phyloP scores from a whole-genome alignment of 2,888 invertebrate species.

The Drosophila formosana region DNA sequence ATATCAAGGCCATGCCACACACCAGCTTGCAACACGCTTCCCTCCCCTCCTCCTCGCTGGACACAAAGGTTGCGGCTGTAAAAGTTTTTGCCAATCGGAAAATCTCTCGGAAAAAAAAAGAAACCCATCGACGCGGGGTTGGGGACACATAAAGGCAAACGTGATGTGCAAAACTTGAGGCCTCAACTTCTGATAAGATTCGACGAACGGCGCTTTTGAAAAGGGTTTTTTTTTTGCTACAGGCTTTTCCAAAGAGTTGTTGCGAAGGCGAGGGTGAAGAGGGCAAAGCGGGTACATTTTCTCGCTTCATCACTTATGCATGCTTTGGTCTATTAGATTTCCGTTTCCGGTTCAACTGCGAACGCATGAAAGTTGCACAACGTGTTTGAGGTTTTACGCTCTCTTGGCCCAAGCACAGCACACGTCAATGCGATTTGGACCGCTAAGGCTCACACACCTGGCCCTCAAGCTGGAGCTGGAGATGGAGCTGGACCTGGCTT shows the following conservation, averaged over 20 bases:
- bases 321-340: slow-evolving; percentile 81
- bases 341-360: slow-evolving; percentile 79
- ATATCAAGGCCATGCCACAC: slow-evolving; percentile 68
- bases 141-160: slow-evolving; percentile 45
- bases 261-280: not conserved
- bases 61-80: slow-evolving; percentile 59
- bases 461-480: not conserved
- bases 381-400: slow-evolving; percentile 79
- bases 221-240: slow-evolving; percentile 48
- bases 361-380: slow-evolving; percentile 69
- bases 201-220: slow-evolving; percentile 56
- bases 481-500: slow-evolving; percentile 17
- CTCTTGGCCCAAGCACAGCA: slow-evolving; percentile 55
- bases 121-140: not conserved
- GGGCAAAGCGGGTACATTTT: slow-evolving; percentile 48
- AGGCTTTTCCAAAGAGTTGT: slow-evolving; percentile 9
- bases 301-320: slow-evolving; percentile 79
- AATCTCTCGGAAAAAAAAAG: slow-evolving; percentile 22
- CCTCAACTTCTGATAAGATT: slow-evolving; percentile 67
- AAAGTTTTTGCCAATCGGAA: slow-evolving; percentile 53
- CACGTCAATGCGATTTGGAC: slow-evolving; percentile 74
- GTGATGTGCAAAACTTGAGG: slow-evolving; percentile 66
- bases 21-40: slow-evolving; percentile 9
- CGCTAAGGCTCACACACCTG: slow-evolving; percentile 73
- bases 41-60: slow-evolving; percentile 14